Conservation (phyloP, 1,140 invertebrate species). For the Neelides sp. region DNA sequence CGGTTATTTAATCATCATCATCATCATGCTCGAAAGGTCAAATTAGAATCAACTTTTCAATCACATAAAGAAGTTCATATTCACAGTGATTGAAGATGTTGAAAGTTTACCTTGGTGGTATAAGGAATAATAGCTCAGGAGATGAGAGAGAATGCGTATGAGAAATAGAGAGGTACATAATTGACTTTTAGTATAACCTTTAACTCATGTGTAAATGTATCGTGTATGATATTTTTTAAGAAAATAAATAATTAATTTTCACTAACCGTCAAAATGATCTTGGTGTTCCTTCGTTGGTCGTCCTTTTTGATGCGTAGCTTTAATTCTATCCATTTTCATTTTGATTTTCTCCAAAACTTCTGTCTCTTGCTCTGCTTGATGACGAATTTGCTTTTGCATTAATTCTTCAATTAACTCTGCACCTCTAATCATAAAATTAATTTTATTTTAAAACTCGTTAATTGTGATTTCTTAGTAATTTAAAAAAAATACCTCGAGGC, state of each 20-base stretch:
- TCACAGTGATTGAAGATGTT: no score
- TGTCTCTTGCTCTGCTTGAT: conserved; percentile 73
- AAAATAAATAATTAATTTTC: no score
- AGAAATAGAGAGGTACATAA: neutral
- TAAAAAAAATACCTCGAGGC: conserved; percentile 56
- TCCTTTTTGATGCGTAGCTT: conserved; percentile 62
- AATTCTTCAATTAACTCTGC: conserved; percentile 87
- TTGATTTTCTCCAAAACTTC: conserved; percentile 85
- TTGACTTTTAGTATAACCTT: neutral
- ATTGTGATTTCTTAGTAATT: neutral
- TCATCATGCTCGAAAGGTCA: no score
- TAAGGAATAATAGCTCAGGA: no score
- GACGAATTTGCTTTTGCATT: conserved; percentile 68
- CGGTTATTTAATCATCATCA: no score
- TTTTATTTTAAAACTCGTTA: conserved; percentile 17
- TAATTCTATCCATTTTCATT: conserved; percentile 90
- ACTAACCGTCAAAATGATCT: conserved; percentile 58
- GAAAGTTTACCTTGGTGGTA: no score
- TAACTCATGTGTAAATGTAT: neutral
- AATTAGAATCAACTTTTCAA: no score
- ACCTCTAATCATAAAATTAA: conserved; percentile 47
- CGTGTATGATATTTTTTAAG: neutral
- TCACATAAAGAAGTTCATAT: no score
- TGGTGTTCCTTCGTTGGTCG: conserved; percentile 43
- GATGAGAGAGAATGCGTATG: no score